A percentile compares a stretch with the other conserved stretches of the same genome.
phyloP scores from a whole-genome alignment of 2,797 vertebrate genomes.

The Cephalopachus bancanus region DNA sequence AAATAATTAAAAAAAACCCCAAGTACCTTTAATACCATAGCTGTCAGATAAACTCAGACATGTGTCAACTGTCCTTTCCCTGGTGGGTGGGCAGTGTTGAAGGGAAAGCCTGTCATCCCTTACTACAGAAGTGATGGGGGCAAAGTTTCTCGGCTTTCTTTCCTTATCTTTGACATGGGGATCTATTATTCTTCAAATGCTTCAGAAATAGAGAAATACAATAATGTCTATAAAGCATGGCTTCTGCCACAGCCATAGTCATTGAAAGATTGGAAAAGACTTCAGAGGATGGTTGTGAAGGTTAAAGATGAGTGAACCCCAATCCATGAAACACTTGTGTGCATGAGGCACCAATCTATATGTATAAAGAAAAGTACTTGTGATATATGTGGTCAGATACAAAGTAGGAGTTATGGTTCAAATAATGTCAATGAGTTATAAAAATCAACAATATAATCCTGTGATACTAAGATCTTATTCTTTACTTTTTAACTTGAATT shows the following conservation, averaged over 20 bases:
- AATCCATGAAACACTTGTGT: background rate
- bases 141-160: background rate
- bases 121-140: background rate
- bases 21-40: background rate
- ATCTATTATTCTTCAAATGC: background rate
- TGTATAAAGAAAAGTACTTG: background rate
- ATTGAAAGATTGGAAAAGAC: background rate
- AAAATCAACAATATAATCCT: slow-evolving; percentile 15
- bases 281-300: background rate
- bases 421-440: background rate
- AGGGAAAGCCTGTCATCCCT: background rate
- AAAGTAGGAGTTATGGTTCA: background rate
- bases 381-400: background rate
- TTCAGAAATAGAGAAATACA: background rate
- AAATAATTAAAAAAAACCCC: too few relatives aligned
- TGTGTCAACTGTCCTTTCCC: background rate
- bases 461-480: background rate
- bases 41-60: background rate
- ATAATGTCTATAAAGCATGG: background rate
- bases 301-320: background rate
- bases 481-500: slow-evolving; percentile 8
- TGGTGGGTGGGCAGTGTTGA: background rate
- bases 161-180: background rate
- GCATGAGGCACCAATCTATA: background rate
- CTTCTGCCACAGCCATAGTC: background rate